These are phyloP conservation scores for Anisognathus igniventris DNA, from an alignment of 2,797 vertebrate genomes.

Conservation along the genomic window DNA sequence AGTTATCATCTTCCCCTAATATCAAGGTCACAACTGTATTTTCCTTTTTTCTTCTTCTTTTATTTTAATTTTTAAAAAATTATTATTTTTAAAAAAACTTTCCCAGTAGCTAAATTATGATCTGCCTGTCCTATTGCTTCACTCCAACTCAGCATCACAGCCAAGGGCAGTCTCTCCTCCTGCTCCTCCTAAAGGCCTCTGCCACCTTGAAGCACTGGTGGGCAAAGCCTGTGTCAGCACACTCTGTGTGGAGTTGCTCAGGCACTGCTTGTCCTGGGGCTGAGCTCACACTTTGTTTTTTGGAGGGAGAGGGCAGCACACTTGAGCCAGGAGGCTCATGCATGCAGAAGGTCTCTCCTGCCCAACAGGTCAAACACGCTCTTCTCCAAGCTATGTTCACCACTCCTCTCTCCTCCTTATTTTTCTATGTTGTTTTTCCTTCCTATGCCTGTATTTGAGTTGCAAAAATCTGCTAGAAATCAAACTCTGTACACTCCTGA, in stretches of 20 bases:
- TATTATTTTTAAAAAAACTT: background rate
- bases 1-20: background rate
- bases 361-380: background rate
- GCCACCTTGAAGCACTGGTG: background rate
- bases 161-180: background rate
- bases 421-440: background rate
- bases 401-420: background rate
- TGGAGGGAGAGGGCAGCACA: background rate
- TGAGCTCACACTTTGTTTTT: background rate
- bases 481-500: background rate
- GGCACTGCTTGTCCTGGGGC: background rate
- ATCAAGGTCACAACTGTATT: background rate
- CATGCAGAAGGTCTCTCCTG: background rate
- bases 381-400: fast-evolving
- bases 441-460: background rate
- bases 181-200: background rate
- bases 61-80: background rate
- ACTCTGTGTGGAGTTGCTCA: background rate
- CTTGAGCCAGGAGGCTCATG: fast-evolving
- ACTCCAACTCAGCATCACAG: background rate
- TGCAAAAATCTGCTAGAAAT: background rate
- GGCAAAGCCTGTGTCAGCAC: background rate
- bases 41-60: background rate
- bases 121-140: background rate
- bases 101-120: background rate